phyloP scores from a whole-genome alignment of 2,888 invertebrate genomes.

The Brassicogethes aeneus region DNA sequence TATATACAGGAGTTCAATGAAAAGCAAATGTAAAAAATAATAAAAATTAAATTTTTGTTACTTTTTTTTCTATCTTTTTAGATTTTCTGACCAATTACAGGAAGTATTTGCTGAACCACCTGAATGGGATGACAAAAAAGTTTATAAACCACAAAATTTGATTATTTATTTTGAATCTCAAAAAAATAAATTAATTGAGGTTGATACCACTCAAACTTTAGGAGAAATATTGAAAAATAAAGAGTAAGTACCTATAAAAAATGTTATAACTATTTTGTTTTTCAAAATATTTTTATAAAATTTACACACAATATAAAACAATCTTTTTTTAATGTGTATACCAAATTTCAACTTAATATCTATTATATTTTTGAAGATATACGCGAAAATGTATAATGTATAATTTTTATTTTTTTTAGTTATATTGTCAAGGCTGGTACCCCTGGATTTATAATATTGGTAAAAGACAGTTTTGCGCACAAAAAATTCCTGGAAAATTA shows the following conservation, averaged over 20 bases:
- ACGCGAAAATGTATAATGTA: background rate
- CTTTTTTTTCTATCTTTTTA: too few species aligned
- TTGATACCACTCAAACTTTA: slow-evolving; percentile 49
- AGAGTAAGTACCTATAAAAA: slow-evolving; percentile 46
- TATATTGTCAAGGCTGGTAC: slow-evolving; percentile 56
- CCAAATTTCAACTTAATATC: slow-evolving; percentile 4
- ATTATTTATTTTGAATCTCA: slow-evolving; percentile 68
- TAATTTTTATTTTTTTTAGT: slow-evolving; percentile 35
- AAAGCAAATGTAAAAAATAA: slow-evolving; percentile 45
- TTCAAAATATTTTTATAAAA: too few species aligned
- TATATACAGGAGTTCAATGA: slow-evolving; percentile 77
- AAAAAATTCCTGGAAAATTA: slow-evolving; percentile 48
- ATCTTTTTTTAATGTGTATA: too few species aligned
- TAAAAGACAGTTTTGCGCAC: slow-evolving; percentile 49
- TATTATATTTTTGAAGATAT: background rate
- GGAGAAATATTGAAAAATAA: slow-evolving; percentile 50
- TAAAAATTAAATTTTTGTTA: too few species aligned
- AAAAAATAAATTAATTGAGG: slow-evolving; percentile 48
- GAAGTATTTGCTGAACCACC: slow-evolving; percentile 61
- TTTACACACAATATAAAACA: too few species aligned
- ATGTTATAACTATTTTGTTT: too few species aligned
- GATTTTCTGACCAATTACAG: slow-evolving; percentile 51
- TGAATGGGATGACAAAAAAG: slow-evolving; percentile 60
- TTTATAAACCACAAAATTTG: slow-evolving; percentile 52
- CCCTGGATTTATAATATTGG: slow-evolving; percentile 55